Percentiles rank a stretch among this genome's conserved stretches.
These are phyloP conservation scores for Diachasma alloeum DNA, from an alignment of 1,140 invertebrate genomes.

Conservation along the genomic window DNA sequence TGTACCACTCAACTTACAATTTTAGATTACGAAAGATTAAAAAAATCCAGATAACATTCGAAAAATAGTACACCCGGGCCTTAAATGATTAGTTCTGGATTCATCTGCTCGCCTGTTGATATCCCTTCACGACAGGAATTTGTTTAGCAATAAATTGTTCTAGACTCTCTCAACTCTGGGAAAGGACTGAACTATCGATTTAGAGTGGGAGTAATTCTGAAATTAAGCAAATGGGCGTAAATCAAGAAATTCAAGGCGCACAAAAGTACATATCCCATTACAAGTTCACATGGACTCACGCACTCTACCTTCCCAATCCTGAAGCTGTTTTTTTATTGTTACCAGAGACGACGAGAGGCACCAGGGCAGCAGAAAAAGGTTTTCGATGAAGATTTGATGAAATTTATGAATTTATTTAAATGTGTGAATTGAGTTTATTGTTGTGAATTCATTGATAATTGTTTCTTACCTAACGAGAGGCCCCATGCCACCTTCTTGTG, in stretches of 20 bases:
- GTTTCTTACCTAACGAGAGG: conserved; percentile 68
- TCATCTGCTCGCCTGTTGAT: too few species aligned
- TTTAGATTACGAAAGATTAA: too few species aligned
- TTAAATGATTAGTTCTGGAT: too few species aligned
- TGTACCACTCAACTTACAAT: too few species aligned
- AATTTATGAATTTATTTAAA: conserved; percentile 32
- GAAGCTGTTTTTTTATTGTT: conserved; percentile 64
- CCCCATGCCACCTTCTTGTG: conserved; percentile 63
- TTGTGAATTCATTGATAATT: too few species aligned
- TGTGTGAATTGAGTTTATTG: conserved; percentile 37
- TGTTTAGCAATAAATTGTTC: neutral
- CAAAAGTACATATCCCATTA: conserved; percentile 72
- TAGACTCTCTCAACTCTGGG: neutral
- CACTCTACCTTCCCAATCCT: conserved; percentile 78
- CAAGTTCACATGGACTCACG: conserved; percentile 69
- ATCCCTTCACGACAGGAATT: neutral
- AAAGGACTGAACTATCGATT: conserved; percentile 31
- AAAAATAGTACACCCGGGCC: too few species aligned
- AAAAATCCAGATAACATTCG: too few species aligned
- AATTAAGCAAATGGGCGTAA: conserved; percentile 68
- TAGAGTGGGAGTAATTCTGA: conserved; percentile 33
- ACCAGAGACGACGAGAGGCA: conserved; percentile 37
- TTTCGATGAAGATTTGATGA: conserved; percentile 31
- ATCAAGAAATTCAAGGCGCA: conserved; percentile 72
- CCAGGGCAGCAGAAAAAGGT: conserved; percentile 50